A percentile compares a stretch with the other conserved stretches of the same genome.
These are phyloP conservation scores for Prunella fulvescens DNA, from an alignment of 2,113 vertebrate genomes.

Conservation along the genomic window DNA sequence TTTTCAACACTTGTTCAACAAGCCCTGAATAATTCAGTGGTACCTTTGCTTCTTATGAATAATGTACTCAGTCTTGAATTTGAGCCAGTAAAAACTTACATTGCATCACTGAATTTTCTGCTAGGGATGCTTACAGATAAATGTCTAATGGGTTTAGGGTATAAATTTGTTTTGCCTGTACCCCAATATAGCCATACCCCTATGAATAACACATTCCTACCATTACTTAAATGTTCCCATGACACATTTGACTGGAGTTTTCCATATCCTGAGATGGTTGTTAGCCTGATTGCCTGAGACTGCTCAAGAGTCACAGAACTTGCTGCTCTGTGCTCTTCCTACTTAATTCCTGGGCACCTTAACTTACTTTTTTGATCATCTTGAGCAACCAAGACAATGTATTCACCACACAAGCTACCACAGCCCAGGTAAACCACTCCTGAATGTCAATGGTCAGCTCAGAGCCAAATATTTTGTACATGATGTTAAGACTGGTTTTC, in stretches of 20 bases:
- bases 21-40: neutral
- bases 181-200: neutral
- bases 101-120: neutral
- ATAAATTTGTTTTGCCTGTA: neutral
- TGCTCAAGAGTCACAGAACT: neutral
- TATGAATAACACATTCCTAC: neutral
- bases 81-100: neutral
- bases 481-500: neutral
- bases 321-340: neutral
- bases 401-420: neutral
- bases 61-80: neutral
- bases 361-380: neutral
- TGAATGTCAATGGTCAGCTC: neutral
- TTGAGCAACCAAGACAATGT: neutral
- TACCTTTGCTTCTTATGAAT: neutral
- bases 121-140: neutral
- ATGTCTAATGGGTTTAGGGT: neutral
- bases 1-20: neutral
- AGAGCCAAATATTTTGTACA: neutral
- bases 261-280: rapidly evolving
- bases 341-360: neutral
- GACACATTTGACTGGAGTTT: neutral
- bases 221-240: neutral
- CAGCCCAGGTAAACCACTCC: neutral
- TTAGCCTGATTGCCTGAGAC: neutral